These are phyloP conservation scores for Hyla sarda DNA, from an alignment of 2,113 vertebrate species.

Conservation along the genomic window DNA sequence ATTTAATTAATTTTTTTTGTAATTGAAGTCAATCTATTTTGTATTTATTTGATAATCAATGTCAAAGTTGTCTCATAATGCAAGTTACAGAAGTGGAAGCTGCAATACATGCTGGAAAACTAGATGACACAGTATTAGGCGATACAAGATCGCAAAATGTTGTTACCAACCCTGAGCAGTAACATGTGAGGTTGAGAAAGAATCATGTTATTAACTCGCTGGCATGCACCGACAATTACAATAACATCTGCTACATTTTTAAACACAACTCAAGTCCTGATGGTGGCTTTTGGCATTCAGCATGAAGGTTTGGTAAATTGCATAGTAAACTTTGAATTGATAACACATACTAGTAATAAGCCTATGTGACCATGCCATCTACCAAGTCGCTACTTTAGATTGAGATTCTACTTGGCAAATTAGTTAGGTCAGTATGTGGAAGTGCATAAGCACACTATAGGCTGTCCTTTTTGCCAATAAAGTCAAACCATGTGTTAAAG, in stretches of 20 bases:
- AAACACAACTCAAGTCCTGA: constrained; percentile 34
- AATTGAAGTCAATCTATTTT: neutral
- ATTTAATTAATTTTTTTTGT: no score
- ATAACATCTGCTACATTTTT: constrained; percentile 31
- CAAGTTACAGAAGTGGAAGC: neutral
- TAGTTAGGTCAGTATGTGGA: no score
- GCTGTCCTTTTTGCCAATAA: no score
- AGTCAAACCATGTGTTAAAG: no score
- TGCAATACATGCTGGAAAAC: neutral
- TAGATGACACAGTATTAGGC: neutral
- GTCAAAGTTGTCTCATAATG: neutral
- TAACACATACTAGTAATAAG: no score
- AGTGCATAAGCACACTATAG: no score
- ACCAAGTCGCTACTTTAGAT: no score
- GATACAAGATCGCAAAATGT: neutral
- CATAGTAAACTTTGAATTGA: no score
- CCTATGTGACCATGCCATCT: no score
- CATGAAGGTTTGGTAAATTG: no score
- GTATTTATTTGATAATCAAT: neutral
- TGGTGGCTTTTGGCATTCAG: constrained; percentile 31
- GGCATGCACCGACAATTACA: constrained; percentile 7
- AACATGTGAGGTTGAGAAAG: neutral
- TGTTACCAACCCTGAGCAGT: neutral
- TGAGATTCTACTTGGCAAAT: no score
- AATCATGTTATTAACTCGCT: constrained; percentile 33